Percentiles rank a stretch among this genome's conserved stretches.
phyloP scores from a whole-genome alignment of 2,888 invertebrate genomes.

The Cenopis cana region DNA sequence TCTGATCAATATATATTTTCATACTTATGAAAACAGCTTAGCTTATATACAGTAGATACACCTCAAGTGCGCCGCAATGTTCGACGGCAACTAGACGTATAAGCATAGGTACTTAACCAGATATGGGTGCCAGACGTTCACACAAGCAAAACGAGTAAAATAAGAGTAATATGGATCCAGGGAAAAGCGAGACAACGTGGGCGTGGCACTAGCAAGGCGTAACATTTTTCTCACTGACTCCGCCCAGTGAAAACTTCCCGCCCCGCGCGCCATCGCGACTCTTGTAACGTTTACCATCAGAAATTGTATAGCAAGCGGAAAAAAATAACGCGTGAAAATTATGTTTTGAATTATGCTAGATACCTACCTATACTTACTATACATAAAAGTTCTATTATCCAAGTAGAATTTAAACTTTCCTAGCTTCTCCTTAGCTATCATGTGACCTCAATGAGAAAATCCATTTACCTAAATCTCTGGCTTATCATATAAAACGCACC shows the following conservation, averaged over 20 bases:
- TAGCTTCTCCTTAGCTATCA: too few relatives aligned
- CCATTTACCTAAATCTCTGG: too few relatives aligned
- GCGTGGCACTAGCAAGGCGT: constrained; percentile 79
- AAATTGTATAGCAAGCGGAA: constrained; percentile 10
- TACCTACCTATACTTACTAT: background rate
- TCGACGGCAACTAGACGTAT: background rate
- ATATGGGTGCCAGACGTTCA: constrained; percentile 30
- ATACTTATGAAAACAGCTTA: background rate
- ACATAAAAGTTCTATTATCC: background rate
- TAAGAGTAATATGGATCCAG: constrained; percentile 59
- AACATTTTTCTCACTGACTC: constrained; percentile 75
- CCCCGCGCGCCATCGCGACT: constrained; percentile 69
- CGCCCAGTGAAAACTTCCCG: constrained; percentile 75
- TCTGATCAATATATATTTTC: background rate
- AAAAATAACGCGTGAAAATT: background rate
- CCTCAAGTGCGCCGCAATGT: background rate
- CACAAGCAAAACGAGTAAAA: constrained; percentile 62
- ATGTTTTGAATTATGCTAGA: background rate
- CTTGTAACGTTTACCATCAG: constrained; percentile 49
- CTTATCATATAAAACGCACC: too few relatives aligned
- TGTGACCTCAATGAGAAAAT: too few relatives aligned
- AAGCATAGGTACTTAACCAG: background rate
- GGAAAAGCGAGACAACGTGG: constrained; percentile 63
- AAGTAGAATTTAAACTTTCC: background rate
- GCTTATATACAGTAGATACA: background rate